Percentiles rank a stretch among this genome's conserved stretches.
Evolutionary conservation across 1,140 invertebrate species (phyloP).

Genomic region (Akabosia matsudoensis): DNA sequence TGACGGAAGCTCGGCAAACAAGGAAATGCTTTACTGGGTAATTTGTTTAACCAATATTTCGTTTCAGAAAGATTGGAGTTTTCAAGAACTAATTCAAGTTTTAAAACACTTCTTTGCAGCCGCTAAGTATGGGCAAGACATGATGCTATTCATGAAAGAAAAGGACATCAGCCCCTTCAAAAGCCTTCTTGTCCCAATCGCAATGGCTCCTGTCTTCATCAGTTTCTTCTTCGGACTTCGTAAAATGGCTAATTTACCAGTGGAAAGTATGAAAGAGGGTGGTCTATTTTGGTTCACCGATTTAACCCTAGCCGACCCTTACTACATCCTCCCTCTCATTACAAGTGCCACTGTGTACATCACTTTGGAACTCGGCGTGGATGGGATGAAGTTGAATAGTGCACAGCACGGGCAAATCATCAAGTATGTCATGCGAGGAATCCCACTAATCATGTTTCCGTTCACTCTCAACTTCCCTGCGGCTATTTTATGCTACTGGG

Average conservation of each 20-base stretch:
- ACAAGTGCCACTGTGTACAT: conserved; percentile 74
- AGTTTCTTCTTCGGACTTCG: conserved; percentile 83
- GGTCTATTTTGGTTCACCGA: conserved; percentile 91
- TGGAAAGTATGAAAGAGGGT: conserved; percentile 82
- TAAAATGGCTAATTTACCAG: conserved; percentile 77
- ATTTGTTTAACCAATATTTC: conserved; percentile 21
- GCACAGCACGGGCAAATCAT: conserved; percentile 62
- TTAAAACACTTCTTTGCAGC: conserved; percentile 53
- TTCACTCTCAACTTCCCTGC: conserved; percentile 85
- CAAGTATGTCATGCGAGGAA: conserved; percentile 67
- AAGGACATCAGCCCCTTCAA: conserved; percentile 77
- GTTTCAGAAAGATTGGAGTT: neutral
- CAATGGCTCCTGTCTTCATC: conserved; percentile 84
- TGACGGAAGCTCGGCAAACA: conserved; percentile 73
- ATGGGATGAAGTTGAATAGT: conserved; percentile 62
- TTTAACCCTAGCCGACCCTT: conserved; percentile 85
- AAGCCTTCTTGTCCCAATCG: conserved; percentile 72
- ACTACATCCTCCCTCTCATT: conserved; percentile 78
- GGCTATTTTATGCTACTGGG: conserved; percentile 87
- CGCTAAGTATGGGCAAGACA: conserved; percentile 66
- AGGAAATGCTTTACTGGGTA: conserved; percentile 78
- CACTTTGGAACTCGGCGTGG: conserved; percentile 82
- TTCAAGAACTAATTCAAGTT: neutral
- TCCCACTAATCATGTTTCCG: conserved; percentile 79
- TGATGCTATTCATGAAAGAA: conserved; percentile 75